A percentile compares a stretch with the other conserved stretches of the same genome.
These are phyloP conservation scores for Fukomys damarensis DNA, from an alignment of 2,113 vertebrate species.

Conservation along the genomic window DNA sequence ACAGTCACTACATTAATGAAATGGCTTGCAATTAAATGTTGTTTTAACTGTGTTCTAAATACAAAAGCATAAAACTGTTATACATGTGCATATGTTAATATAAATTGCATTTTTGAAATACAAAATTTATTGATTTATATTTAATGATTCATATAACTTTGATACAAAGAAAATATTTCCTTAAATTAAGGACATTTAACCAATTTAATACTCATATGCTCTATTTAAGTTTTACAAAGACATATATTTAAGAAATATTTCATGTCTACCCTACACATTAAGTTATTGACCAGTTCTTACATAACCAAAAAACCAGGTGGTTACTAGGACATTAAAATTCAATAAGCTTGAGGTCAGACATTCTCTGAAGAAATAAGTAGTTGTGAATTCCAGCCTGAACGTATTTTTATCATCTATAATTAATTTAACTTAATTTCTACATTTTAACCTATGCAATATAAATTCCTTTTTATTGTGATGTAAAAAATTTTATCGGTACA, in stretches of 20 bases:
- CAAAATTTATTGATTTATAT: too few relatives aligned
- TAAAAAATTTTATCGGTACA: background rate
- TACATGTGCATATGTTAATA: background rate
- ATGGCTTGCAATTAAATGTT: background rate
- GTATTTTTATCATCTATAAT: background rate
- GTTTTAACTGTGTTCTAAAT: background rate
- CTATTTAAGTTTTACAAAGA: background rate
- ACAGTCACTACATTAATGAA: background rate
- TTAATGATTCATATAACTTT: background rate
- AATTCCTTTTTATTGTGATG: background rate
- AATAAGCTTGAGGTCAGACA: background rate
- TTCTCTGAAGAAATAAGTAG: background rate
- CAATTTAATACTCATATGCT: background rate
- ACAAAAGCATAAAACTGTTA: background rate
- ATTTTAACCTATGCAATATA: background rate
- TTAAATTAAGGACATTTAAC: background rate
- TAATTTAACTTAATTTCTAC: background rate
- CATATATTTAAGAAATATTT: background rate
- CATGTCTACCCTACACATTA: background rate
- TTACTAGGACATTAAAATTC: background rate
- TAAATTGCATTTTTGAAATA: background rate
- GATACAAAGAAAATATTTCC: background rate
- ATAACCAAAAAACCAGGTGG: background rate
- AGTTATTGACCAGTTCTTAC: background rate
- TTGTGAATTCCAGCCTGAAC: background rate